A percentile compares a stretch with the other conserved stretches of the same genome.
Evolutionary conservation across 2,113 vertebrate genomes (phyloP).

Genomic region (Sphyrna mokarran): DNA sequence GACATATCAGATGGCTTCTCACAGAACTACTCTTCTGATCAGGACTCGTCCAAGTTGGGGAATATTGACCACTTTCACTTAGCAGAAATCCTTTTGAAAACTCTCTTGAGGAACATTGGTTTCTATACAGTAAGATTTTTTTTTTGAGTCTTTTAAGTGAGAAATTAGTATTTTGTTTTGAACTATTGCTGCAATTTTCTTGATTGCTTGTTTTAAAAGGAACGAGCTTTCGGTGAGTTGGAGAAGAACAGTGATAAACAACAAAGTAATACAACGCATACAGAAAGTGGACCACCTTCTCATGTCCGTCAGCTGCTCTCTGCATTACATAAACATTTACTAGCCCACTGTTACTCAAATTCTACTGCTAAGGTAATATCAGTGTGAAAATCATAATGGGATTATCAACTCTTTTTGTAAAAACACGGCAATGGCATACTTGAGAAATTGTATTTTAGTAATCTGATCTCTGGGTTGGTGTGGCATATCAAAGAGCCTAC

Average conservation of each 20-base stretch:
- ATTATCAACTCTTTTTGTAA: neutral
- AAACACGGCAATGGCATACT: neutral
- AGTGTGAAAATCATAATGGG: neutral
- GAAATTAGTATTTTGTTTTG: neutral
- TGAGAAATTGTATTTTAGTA: neutral
- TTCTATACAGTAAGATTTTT: constrained; percentile 61
- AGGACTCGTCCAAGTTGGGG: constrained; percentile 45
- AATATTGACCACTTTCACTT: constrained; percentile 58
- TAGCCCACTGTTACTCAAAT: constrained; percentile 63
- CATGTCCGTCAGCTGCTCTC: constrained; percentile 68
- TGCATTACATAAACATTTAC: constrained; percentile 66
- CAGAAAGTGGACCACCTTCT: constrained; percentile 59
- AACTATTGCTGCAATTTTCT: neutral
- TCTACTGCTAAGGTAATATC: constrained; percentile 51
- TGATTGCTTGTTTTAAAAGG: constrained; percentile 48
- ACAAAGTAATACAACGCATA: constrained; percentile 48
- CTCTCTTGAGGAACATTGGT: constrained; percentile 64
- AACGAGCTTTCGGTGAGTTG: constrained; percentile 65
- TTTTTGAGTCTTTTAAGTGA: neutral
- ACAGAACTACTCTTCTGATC: constrained; percentile 45
- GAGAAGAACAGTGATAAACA: constrained; percentile 75
- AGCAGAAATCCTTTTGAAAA: constrained; percentile 66
- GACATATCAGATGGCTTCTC: constrained; percentile 52
- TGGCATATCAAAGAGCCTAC: no score
- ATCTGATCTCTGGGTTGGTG: neutral